Conservation (phyloP, 2,113 vertebrate genomes). For the Morphnarchus princeps region DNA sequence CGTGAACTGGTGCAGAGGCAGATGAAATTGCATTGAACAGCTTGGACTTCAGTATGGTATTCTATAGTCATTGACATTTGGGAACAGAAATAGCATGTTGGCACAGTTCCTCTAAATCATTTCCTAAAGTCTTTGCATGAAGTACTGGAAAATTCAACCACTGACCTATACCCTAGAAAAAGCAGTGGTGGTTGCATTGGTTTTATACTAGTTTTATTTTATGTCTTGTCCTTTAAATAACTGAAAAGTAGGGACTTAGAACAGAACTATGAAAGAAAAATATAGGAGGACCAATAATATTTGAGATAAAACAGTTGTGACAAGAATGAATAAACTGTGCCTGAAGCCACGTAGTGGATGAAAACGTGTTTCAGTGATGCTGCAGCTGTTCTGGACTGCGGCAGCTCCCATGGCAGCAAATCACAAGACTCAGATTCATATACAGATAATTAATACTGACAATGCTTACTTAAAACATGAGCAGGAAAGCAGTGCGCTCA, state of each 20-base stretch:
- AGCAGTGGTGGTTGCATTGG: background rate
- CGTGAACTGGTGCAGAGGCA: accelerated
- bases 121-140: background rate
- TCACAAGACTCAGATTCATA: background rate
- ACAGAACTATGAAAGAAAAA: background rate
- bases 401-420: background rate
- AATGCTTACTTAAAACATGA: background rate
- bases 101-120: background rate
- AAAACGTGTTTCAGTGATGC: background rate
- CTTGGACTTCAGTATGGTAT: background rate
- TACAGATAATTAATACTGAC: background rate
- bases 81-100: background rate
- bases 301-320: background rate
- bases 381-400: background rate
- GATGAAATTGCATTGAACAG: background rate
- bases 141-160: background rate
- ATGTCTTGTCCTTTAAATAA: background rate
- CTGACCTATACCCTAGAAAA: background rate
- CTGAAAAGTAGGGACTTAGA: background rate
- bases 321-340: background rate
- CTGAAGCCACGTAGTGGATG: background rate
- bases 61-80: background rate
- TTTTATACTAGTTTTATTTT: background rate
- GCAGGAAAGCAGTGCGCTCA: accelerated
- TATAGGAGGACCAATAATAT: background rate